A percentile compares a stretch with the other conserved stretches of the same genome.
These are phyloP conservation scores for Phaedon cochleariae DNA, from an alignment of 2,888 invertebrate species.

Conservation along the genomic window DNA sequence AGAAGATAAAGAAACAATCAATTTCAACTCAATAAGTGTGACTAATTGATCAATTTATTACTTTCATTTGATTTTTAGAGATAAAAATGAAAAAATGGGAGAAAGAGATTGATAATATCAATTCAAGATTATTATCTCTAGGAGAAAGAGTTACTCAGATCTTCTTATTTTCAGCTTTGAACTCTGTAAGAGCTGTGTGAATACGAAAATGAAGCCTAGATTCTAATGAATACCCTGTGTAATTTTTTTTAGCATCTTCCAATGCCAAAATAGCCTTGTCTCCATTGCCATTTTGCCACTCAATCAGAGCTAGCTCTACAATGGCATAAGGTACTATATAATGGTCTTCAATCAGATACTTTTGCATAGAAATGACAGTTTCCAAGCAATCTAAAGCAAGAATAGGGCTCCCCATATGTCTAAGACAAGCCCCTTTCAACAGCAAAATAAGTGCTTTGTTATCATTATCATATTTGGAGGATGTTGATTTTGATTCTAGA, in stretches of 20 bases:
- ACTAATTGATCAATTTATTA: too few species aligned
- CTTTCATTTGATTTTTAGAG: too few species aligned
- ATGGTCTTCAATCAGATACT: constrained; percentile 80
- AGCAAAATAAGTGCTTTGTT: constrained; percentile 79
- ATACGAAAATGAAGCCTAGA: constrained; percentile 90
- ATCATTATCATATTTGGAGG: constrained; percentile 69
- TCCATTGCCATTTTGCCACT: constrained; percentile 73
- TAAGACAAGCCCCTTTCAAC: constrained; percentile 84
- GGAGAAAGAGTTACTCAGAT: neutral
- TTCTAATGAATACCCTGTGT: constrained; percentile 86
- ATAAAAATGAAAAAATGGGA: too few species aligned
- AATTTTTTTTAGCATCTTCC: constrained; percentile 87
- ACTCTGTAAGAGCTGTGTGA: constrained; percentile 74
- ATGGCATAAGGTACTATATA: constrained; percentile 87
- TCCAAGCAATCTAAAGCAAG: constrained; percentile 80
- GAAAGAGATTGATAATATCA: too few species aligned
- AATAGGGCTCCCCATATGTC: constrained; percentile 78
- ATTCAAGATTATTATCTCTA: too few species aligned
- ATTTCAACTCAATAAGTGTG: too few species aligned
- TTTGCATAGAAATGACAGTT: constrained; percentile 71
- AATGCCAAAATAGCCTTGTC: constrained; percentile 76
- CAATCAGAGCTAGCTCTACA: constrained; percentile 85
- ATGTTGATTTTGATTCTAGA: constrained; percentile 52
- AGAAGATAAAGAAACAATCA: too few species aligned
- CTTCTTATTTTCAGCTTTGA: constrained; percentile 55